Evolutionary conservation across 2,888 invertebrate genomes (phyloP), one percentile per base, ranked within the genome.

Genomic region (Automeris io): DNA sequence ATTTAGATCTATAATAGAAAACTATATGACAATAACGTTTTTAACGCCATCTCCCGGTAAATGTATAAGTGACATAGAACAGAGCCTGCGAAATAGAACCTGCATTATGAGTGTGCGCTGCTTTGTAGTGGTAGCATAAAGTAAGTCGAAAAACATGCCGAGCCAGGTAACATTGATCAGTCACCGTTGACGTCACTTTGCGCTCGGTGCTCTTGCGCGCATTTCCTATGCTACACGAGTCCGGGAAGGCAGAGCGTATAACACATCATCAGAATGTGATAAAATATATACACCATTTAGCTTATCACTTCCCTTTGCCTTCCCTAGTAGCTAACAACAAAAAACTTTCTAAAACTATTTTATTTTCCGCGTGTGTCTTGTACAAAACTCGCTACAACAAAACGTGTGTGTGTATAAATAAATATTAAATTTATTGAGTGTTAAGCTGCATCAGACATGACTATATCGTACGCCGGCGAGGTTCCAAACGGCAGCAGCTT

Each of bases 401-500:
- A 79, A 73, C 79, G 78, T 76, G 81, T 80, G 73, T 79, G 77
- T 79, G 74, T 81, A 65, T 78, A 70, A 64, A 77, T 79, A 78
- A 79, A 80, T 81, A 80, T 71, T 69, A 73, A 78, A 71, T 69
- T 64, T 57, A 66, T 68, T 67, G 74, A 72, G 73, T 67, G 57
- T 66, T 62, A 65, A 70, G 60, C 55, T 62, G 56, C 61, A 67
- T 59, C 64, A 71, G 68, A 69, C 69, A 96, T 96, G 96, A 95
- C 95, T 68, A 92, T 96, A 70, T 94, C 95, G 42, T 96, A 95
- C 87, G 93, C 95, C 61, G 94, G 94, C 67, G 93, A 95, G 82
- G 95, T 95, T 66, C 95, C 95, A 54, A 95, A 95, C 79, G 95
- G 95, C 71, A 95, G 95, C 88, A 94, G 93, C 85, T 96, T 96